Percentiles rank a stretch among this genome's conserved stretches.
phyloP scores from a whole-genome alignment of 2,797 vertebrate genomes.

The Anas bernieri region DNA sequence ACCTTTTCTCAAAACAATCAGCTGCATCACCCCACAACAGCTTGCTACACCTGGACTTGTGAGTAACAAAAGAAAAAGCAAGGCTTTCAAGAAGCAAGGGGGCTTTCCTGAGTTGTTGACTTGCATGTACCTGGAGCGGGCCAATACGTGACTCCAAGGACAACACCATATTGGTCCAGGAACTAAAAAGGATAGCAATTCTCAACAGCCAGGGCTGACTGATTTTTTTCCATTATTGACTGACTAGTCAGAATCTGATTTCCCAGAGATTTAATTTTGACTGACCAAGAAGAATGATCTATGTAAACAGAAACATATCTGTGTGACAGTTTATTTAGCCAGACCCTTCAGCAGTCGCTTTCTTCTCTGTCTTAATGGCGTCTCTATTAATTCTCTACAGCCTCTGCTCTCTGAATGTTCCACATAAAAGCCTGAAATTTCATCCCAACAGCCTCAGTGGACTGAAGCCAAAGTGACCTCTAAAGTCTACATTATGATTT shows the following conservation, averaged over 20 bases:
- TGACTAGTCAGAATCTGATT: not conserved
- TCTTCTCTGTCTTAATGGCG: not conserved
- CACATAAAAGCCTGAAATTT: not conserved
- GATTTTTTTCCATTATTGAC: not conserved
- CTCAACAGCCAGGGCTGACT: not conserved
- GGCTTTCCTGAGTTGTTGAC: not conserved
- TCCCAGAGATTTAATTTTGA: not conserved
- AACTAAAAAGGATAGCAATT: not conserved
- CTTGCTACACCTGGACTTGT: not conserved
- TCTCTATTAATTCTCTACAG: not conserved
- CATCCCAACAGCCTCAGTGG: not conserved
- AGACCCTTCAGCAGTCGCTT: not conserved
- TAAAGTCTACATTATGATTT: not conserved
- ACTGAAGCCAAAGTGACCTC: not conserved
- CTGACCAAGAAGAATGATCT: not conserved
- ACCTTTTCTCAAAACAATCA: not conserved
- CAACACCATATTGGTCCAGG: not conserved
- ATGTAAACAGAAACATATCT: not conserved
- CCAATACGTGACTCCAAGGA: not conserved
- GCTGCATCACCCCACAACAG: not conserved
- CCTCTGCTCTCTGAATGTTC: accelerated
- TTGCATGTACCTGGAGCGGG: accelerated
- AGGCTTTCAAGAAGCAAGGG: not conserved
- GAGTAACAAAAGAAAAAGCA: not conserved
- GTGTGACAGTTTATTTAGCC: not conserved